Percentiles rank a stretch among this genome's conserved stretches.
phyloP scores from a whole-genome alignment of 2,113 vertebrate species.

The Castor canadensis region DNA sequence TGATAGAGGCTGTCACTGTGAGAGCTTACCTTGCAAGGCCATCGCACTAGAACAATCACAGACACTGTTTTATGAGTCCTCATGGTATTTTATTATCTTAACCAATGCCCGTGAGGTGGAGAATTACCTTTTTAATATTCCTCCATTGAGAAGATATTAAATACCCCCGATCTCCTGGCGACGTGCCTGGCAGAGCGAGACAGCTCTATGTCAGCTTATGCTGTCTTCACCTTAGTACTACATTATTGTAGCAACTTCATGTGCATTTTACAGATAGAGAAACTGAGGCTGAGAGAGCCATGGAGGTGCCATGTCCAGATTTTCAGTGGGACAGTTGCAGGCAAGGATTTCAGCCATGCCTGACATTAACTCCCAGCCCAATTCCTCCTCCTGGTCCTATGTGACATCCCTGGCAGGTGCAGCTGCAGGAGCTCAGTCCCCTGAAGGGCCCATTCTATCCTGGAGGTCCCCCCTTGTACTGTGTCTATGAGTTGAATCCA shows the following conservation, averaged over 20 bases:
- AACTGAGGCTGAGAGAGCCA: not conserved
- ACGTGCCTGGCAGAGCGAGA: not conserved
- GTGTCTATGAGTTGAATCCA: not conserved
- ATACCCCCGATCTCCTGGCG: not conserved
- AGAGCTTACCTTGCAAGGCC: fast-evolving
- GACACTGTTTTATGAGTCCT: not conserved
- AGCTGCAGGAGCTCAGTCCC: not conserved
- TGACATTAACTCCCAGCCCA: fast-evolving
- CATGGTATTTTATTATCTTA: not conserved
- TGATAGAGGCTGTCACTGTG: fast-evolving
- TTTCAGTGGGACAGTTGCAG: not conserved
- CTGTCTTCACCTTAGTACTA: fast-evolving
- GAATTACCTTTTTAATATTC: not conserved
- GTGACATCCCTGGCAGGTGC: fast-evolving
- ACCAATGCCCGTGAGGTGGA: not conserved
- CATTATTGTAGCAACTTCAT: fast-evolving
- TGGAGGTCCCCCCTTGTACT: not conserved
- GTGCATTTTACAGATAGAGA: no score
- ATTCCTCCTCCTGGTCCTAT: not conserved
- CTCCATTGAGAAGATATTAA: not conserved
- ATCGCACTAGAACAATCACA: fast-evolving
- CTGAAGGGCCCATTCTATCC: fast-evolving
- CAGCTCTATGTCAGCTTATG: fast-evolving
- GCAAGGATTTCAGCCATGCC: not conserved
- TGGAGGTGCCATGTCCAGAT: fast-evolving